Percentiles rank a stretch among this genome's conserved stretches.
phyloP scores from a whole-genome alignment of 2,797 vertebrate genomes.

The Lophura swinhoii region DNA sequence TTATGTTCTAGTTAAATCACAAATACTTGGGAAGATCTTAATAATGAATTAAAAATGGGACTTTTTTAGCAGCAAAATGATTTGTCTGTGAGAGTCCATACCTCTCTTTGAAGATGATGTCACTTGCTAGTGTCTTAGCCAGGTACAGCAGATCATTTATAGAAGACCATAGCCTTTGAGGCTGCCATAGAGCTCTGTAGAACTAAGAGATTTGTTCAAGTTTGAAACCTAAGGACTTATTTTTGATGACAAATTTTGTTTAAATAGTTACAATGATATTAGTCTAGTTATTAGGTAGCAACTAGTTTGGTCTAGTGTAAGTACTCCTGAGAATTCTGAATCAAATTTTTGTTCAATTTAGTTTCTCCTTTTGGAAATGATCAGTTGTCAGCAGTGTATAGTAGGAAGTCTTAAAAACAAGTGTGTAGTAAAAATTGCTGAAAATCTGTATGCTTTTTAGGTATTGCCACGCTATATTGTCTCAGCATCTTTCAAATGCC shows the following conservation, averaged over 20 bases:
- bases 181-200: background rate
- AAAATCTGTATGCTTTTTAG: background rate
- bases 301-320: background rate
- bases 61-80: background rate
- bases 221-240: background rate
- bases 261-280: background rate
- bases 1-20: background rate
- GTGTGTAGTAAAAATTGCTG: background rate
- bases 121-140: background rate
- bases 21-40: background rate
- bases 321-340: background rate
- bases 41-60: background rate
- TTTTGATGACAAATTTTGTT: background rate
- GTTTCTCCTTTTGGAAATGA: background rate
- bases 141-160: background rate
- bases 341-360: background rate
- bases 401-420: background rate
- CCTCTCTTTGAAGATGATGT: background rate
- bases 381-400: background rate
- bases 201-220: background rate
- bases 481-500: background rate
- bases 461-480: background rate
- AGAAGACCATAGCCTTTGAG: background rate
- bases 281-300: background rate
- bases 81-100: background rate